These are phyloP conservation scores for Ascaphus truei DNA, from an alignment of 2,113 vertebrate genomes.

Conservation along the genomic window DNA sequence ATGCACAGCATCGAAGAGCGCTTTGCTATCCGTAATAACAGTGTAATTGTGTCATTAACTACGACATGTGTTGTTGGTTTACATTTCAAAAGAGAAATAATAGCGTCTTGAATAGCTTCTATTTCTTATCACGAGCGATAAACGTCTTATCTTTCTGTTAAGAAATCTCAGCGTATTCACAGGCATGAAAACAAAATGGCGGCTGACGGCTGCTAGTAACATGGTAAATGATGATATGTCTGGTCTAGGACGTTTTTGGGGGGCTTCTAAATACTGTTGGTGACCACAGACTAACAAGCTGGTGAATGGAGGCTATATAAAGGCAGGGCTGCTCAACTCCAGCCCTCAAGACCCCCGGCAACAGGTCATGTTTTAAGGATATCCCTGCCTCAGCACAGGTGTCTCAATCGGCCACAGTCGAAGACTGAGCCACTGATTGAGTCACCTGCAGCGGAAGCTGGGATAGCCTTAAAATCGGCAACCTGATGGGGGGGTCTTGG, in stretches of 20 bases:
- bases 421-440: too few relatives aligned
- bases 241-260: conserved; percentile 68
- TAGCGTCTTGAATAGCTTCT: conserved; percentile 59
- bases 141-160: conserved; percentile 72
- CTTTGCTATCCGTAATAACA: conserved; percentile 52
- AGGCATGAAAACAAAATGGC: conserved; percentile 70
- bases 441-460: too few relatives aligned
- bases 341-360: too few relatives aligned
- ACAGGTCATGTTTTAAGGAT: too few relatives aligned
- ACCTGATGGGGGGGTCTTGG: too few relatives aligned
- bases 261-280: conserved; percentile 57
- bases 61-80: conserved; percentile 69
- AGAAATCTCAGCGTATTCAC: conserved; percentile 74
- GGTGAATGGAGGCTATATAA: conserved; percentile 71
- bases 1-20: conserved; percentile 80
- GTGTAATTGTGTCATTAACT: conserved; percentile 70
- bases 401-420: too few relatives aligned
- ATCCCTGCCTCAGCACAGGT: too few relatives aligned
- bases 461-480: too few relatives aligned
- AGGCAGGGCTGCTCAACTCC: too few relatives aligned
- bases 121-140: conserved; percentile 77
- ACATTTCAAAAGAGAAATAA: conserved; percentile 84
- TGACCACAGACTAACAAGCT: conserved; percentile 69
- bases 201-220: conserved; percentile 53
- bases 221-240: conserved; percentile 75